Evolutionary conservation across 2,888 invertebrate genomes (phyloP).

Genomic region (Macrophya alboannulata): DNA sequence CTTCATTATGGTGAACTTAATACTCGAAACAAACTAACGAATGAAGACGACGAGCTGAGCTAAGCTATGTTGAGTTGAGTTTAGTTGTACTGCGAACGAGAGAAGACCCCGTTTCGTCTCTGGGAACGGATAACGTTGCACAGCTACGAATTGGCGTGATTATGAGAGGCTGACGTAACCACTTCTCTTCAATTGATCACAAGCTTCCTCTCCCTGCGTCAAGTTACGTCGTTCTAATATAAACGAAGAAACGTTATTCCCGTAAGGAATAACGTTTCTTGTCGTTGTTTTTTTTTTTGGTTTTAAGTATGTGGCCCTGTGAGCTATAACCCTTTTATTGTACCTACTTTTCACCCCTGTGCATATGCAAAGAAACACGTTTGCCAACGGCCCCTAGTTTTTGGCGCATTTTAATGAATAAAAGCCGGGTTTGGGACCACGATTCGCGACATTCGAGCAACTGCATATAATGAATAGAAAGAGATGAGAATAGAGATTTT

Average conservation of each 20-base stretch:
- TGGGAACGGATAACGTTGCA: slow-evolving; percentile 45
- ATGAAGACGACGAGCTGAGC: background rate
- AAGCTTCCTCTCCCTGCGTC: slow-evolving; percentile 58
- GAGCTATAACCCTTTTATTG: background rate
- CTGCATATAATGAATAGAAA: slow-evolving; percentile 1
- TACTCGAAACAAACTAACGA: background rate
- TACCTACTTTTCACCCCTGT: background rate
- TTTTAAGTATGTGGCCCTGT: background rate
- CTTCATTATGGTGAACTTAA: background rate
- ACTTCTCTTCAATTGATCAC: slow-evolving; percentile 66
- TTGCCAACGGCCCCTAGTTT: slow-evolving; percentile 22
- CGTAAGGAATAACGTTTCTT: background rate
- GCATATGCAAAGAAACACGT: background rate
- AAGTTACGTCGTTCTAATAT: background rate
- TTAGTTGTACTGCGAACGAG: background rate
- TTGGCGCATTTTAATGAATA: slow-evolving; percentile 1
- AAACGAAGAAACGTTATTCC: background rate
- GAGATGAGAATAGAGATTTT: background rate
- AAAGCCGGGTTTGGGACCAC: background rate
- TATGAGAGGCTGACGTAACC: slow-evolving; percentile 68
- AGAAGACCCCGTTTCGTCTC: slow-evolving; percentile 18
- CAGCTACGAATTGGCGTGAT: slow-evolving; percentile 59
- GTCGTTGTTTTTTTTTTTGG: background rate
- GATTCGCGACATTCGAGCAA: slow-evolving; percentile 42
- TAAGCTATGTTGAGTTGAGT: background rate